phyloP scores from a whole-genome alignment of 2,113 vertebrate genomes.

The Boulengeromyrus knoepffleri region DNA sequence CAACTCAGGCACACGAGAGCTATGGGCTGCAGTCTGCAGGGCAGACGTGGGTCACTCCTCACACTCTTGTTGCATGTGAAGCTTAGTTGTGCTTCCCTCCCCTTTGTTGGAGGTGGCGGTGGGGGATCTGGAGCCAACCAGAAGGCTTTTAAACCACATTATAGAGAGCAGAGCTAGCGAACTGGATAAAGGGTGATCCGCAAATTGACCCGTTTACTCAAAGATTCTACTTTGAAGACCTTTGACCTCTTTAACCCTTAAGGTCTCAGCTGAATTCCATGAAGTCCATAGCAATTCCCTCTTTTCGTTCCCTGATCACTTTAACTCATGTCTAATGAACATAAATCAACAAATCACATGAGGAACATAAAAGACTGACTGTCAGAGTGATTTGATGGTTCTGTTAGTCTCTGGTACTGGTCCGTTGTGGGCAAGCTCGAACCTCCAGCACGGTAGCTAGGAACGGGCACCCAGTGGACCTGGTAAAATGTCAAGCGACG shows the following conservation, averaged over 20 bases:
- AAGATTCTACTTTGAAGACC: background rate
- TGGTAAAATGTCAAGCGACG: slow-evolving; percentile 94
- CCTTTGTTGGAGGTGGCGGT: background rate
- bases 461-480: slow-evolving; percentile 87
- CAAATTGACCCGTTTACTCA: background rate
- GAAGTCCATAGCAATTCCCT: background rate
- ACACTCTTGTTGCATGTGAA: background rate
- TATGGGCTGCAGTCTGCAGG: background rate
- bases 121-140: background rate
- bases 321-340: background rate
- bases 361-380: background rate
- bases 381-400: background rate
- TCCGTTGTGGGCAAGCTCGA: background rate
- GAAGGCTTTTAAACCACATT: background rate
- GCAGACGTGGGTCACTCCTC: too few relatives aligned
- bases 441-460: slow-evolving; percentile 64
- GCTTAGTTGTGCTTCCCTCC: background rate
- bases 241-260: background rate
- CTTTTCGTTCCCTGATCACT: background rate
- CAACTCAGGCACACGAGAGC: background rate
- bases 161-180: background rate
- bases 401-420: background rate
- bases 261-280: background rate
- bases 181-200: background rate
- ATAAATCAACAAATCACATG: background rate